Evolutionary conservation across 2,888 invertebrate species (phyloP).

Genomic region (Protonemura montana): DNA sequence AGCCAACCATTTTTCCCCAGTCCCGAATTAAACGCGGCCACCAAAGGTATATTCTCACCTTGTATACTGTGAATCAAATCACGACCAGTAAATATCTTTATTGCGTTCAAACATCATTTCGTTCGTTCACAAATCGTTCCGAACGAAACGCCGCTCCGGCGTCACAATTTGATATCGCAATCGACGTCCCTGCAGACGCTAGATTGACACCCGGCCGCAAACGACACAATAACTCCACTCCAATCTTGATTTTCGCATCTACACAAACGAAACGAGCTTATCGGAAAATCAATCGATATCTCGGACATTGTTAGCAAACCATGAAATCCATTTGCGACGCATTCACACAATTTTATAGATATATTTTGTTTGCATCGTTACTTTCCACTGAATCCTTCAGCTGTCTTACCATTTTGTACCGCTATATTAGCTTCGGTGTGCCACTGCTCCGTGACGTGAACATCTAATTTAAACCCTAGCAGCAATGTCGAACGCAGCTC

Average conservation of each 20-base stretch:
- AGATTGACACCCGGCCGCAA: not conserved
- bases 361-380: not conserved
- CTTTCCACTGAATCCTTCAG: not conserved
- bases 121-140: not conserved
- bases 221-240: not conserved
- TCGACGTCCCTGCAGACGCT: not conserved
- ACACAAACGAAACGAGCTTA: not conserved
- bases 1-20: not conserved
- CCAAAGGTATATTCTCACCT: not conserved
- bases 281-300: not conserved
- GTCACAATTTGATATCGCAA: not conserved
- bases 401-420: not conserved
- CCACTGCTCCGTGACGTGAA: slow-evolving; percentile 13
- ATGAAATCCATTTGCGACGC: not conserved
- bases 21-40: not conserved
- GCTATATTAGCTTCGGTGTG: not conserved
- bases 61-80: not conserved
- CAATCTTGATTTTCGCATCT: not conserved
- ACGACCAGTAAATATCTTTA: not conserved
- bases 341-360: not conserved
- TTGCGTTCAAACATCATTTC: not conserved
- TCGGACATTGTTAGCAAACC: not conserved
- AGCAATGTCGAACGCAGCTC: not conserved
- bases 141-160: not conserved
- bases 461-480: slow-evolving; percentile 32